Evolutionary conservation across 2,113 vertebrate genomes (phyloP).

Genomic region (Amia ocellicauda): DNA sequence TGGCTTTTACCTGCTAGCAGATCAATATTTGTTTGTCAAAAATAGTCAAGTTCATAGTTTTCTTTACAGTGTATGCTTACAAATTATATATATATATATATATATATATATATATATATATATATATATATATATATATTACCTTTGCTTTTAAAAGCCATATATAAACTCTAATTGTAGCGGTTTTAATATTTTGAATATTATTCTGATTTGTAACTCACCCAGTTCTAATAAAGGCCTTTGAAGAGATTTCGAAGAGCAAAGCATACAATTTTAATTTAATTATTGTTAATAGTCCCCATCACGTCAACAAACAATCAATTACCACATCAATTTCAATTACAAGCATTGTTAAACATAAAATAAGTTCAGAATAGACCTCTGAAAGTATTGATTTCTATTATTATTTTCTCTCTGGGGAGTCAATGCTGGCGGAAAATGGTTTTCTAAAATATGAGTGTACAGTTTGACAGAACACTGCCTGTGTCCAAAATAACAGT

Average conservation of each 20-base stretch:
- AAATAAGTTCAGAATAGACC: slow-evolving; percentile 23
- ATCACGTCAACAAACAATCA: slow-evolving; percentile 29
- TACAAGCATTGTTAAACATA: slow-evolving; percentile 47
- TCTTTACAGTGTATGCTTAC: too few species aligned
- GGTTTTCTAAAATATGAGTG: slow-evolving; percentile 51
- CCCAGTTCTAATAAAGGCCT: not conserved
- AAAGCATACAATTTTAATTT: slow-evolving; percentile 21
- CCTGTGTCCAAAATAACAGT: too few species aligned
- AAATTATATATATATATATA: too few species aligned
- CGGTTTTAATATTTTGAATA: too few species aligned
- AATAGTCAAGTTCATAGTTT: too few species aligned
- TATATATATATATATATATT: too few species aligned
- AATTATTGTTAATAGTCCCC: slow-evolving; percentile 18
- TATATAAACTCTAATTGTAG: too few species aligned
- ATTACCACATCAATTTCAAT: slow-evolving; percentile 40
- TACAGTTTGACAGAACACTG: slow-evolving; percentile 43
- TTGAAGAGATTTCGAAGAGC: not conserved
- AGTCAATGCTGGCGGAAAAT: slow-evolving; percentile 32
- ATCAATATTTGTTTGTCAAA: too few species aligned
- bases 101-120: too few species aligned
- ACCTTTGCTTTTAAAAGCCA: too few species aligned
- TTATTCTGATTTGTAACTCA: too few species aligned
- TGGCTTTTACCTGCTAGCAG: too few species aligned
- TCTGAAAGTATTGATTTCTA: slow-evolving; percentile 29
- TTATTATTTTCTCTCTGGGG: slow-evolving; percentile 23